Evolutionary conservation across 2,888 invertebrate species (phyloP), one percentile per base, ranked within the genome.

Genomic region (Metellina segmentata): DNA sequence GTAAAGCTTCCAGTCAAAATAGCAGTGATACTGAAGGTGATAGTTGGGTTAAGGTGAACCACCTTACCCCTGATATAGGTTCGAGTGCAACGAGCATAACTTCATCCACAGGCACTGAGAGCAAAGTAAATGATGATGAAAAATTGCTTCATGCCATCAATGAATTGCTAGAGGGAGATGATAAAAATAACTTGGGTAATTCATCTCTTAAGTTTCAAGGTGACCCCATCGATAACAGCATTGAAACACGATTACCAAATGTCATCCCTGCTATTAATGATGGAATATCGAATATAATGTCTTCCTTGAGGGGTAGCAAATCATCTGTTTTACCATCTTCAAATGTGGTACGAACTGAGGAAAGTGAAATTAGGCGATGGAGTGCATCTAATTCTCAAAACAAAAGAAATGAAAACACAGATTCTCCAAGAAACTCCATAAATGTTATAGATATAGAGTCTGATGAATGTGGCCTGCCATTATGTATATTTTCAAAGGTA

Each of bases 401-500:
- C 53, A 72, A 89, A 85, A 74, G 34, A 34, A 20, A 34, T 52
- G 89, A 92, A 13, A 13, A 9, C 11, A 11, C 71, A 7, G 82
- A 89, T 13, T 52, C 81, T n/a, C 9, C 71, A 16, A 81, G 75
- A 88, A 71, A 77, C 77, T 52, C 48, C 34, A 13, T 85, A n/a
- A 94, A 88, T 85, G 90, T 93, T 9, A 72, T 93, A 52, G 93
- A 92, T 19, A 91, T 95, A 34, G 93, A 94, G 7, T 94, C 94
- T 95, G 97, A 94, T 94, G 96, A 97, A 85, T 98, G 97, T 95
- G 98, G 98, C 13, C 96, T 99, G 94, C 99, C 99, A 0, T 95
- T 99, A 69, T 96, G 96, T 79, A 96, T 99, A 89, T 99, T 98
- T 95, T 97, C 97, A 69, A 97, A 98, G 95, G 96, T 96, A 94